Percentiles rank a stretch among this genome's conserved stretches.
Conservation (phyloP, 2,113 vertebrate genomes). For the Orthonyx spaldingii region DNA sequence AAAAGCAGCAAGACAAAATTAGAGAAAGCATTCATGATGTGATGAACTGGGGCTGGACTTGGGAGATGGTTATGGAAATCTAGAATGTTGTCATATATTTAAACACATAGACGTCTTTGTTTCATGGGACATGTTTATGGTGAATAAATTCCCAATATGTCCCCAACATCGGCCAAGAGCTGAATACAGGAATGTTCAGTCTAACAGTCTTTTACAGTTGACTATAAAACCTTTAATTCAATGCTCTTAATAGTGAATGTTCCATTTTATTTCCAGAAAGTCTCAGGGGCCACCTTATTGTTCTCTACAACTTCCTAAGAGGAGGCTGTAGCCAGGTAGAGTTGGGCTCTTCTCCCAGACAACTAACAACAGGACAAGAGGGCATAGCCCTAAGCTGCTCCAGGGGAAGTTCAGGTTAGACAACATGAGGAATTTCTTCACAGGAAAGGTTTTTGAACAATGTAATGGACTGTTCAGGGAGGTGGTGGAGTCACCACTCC, state of each 20-base stretch:
- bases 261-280: background rate
- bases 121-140: background rate
- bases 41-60: background rate
- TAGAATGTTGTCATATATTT: background rate
- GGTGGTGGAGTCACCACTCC: background rate
- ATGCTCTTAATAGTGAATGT: background rate
- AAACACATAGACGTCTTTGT: background rate
- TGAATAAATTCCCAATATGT: background rate
- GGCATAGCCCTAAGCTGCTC: background rate
- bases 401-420: background rate
- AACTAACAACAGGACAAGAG: background rate
- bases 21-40: background rate
- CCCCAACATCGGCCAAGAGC: background rate
- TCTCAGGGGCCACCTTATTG: too few species aligned
- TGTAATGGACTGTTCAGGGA: background rate
- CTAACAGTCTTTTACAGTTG: background rate
- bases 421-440: background rate
- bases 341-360: background rate
- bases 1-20: background rate
- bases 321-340: background rate
- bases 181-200: background rate
- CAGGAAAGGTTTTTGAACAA: background rate
- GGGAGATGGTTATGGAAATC: background rate
- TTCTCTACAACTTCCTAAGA: background rate
- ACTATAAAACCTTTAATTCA: background rate